Percentiles rank a stretch among this genome's conserved stretches.
These are phyloP conservation scores for Bemisia tabaci DNA, from an alignment of 1,140 invertebrate genomes.

Conservation along the genomic window DNA sequence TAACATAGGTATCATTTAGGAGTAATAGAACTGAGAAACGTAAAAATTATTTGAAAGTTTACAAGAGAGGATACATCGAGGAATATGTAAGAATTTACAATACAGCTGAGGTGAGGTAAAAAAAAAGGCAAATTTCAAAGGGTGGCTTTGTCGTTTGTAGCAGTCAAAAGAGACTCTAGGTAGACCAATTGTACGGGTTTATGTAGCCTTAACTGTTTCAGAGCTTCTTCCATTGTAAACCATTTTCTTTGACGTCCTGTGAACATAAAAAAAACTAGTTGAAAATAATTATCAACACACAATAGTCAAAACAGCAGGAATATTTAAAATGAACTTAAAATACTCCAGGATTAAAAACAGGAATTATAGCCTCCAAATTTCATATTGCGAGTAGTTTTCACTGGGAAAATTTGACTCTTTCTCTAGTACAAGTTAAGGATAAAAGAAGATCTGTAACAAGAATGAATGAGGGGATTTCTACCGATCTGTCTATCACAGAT, in stretches of 20 bases:
- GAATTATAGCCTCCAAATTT: too few relatives aligned
- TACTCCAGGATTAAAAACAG: too few relatives aligned
- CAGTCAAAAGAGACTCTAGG: slow-evolving; percentile 37
- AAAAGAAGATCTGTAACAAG: too few relatives aligned
- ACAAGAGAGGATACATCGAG: too few relatives aligned
- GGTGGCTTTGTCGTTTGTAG: slow-evolving; percentile 11
- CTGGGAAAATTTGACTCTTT: too few relatives aligned
- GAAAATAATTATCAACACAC: too few relatives aligned
- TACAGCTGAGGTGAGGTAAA: not conserved
- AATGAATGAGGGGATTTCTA: too few relatives aligned
- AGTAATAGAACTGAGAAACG: not conserved
- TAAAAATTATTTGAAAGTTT: not conserved
- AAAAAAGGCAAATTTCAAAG: slow-evolving; percentile 2
- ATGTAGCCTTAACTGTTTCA: slow-evolving; percentile 69
- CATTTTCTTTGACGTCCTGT: slow-evolving; percentile 74
- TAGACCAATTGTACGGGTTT: slow-evolving; percentile 83
- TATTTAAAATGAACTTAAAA: too few relatives aligned
- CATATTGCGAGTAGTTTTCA: too few relatives aligned
- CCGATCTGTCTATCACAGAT: too few relatives aligned
- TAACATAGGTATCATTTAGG: not conserved
- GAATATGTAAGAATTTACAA: not conserved
- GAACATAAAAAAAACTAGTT: slow-evolving; percentile 17
- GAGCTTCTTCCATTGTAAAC: slow-evolving; percentile 78
- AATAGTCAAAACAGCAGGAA: too few relatives aligned
- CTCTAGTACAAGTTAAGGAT: too few relatives aligned